Evolutionary conservation across 2,888 invertebrate species (phyloP).

Genomic region (Litoditis marina): DNA sequence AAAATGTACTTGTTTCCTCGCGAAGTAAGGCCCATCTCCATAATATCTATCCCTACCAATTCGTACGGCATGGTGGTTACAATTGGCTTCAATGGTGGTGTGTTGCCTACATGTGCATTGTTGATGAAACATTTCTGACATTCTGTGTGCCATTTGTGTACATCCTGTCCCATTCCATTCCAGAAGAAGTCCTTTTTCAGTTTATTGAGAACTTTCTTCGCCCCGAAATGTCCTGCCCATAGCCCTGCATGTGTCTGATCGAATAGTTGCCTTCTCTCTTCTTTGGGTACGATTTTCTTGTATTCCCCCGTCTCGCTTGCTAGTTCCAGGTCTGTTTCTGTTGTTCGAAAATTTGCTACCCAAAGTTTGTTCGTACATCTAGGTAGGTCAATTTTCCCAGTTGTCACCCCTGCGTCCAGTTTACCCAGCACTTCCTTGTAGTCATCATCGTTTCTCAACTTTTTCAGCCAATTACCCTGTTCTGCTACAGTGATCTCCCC

Average conservation of each 20-base stretch:
- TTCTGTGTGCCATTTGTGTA: constrained; percentile 14
- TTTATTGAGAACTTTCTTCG: background rate
- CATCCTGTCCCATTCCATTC: constrained; percentile 19
- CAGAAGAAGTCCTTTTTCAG: constrained; percentile 16
- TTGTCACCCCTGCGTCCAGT: too few species aligned
- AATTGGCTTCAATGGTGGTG: constrained; percentile 17
- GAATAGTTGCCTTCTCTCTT: constrained; percentile 6
- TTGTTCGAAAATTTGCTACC: too few species aligned
- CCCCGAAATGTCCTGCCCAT: constrained; percentile 10
- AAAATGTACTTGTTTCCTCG: constrained; percentile 20
- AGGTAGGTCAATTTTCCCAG: too few species aligned
- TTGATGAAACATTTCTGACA: constrained; percentile 15
- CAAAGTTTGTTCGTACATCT: too few species aligned
- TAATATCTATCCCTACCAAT: constrained; percentile 20
- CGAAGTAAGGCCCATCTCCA: constrained; percentile 15
- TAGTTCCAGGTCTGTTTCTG: too few species aligned
- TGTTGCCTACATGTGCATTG: constrained; percentile 6
- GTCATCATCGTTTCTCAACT: constrained; percentile 4
- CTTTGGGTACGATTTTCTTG: constrained; percentile 16
- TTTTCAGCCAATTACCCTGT: background rate
- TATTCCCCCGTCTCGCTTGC: background rate
- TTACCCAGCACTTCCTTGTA: too few species aligned
- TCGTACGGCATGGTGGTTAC: constrained; percentile 15
- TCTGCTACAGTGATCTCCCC: background rate
- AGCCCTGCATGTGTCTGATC: constrained; percentile 14